Percentiles rank a stretch among this genome's conserved stretches.
Conservation (phyloP, 2,113 vertebrate species). For the Pelvicachromis taeniatus region DNA sequence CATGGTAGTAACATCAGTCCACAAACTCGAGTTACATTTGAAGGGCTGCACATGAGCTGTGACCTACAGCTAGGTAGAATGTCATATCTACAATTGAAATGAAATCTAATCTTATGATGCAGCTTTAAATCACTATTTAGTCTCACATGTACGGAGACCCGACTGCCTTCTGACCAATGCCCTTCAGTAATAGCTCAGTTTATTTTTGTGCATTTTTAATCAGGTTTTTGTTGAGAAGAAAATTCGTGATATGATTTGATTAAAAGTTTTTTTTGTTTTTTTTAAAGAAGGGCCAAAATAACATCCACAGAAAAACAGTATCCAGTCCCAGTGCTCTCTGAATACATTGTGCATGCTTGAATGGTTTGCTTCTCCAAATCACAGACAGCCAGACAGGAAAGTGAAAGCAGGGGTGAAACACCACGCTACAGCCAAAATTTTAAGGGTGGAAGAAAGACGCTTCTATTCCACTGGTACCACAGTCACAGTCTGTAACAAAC, state of each 20-base stretch:
- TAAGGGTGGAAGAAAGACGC: background rate
- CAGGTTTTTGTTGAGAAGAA: background rate
- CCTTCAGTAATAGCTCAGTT: background rate
- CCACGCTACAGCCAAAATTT: background rate
- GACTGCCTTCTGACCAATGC: background rate
- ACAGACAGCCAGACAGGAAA: background rate
- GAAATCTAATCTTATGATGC: background rate
- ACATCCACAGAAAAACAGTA: background rate
- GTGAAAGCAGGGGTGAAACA: background rate
- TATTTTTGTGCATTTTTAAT: background rate
- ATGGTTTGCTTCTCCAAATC: background rate
- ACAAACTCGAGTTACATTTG: background rate
- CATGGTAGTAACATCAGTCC: background rate
- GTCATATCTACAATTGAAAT: background rate
- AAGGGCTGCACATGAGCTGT: background rate
- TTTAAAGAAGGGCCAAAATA: background rate
- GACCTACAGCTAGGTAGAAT: background rate
- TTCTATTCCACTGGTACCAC: background rate
- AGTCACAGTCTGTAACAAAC: background rate
- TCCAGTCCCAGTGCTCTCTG: background rate
- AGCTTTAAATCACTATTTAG: background rate
- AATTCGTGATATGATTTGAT: background rate
- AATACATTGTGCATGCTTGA: background rate
- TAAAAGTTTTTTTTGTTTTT: rapidly evolving
- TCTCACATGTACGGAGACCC: background rate